Base-by-base conservation (phyloP, 1,140 invertebrate species). In the Pseudomyrmex sp. region DNA sequence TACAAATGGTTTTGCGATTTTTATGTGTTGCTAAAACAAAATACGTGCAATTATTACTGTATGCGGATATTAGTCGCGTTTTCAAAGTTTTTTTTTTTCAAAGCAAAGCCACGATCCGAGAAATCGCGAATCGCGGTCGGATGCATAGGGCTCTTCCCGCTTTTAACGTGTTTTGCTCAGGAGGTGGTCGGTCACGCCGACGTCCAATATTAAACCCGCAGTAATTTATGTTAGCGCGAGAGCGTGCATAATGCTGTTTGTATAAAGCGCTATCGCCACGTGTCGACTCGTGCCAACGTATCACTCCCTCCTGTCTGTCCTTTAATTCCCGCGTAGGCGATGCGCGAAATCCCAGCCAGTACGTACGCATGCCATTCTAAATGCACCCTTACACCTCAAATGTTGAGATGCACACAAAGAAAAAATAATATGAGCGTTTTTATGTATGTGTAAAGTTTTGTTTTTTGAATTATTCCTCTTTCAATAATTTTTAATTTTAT, bases 171-270 rank as follows among this genome's bases (percentile, higher is more conserved):
- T 91, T 92, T 91, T 89, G 82, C 89, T 77, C 83, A 86, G 90
- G 82, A 85, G 88, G 88, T 86, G 87, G 86, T 87, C 84, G 91
- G 54, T 84, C 87, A 88, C 84, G 75, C 44, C 79, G 83, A 84
- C 85, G 85, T 91, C 84, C 91, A 85, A 92, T 92, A 92, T 92
- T 92, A 92, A 92, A 92, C 89, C 90, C 88, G 82, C 85, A 87
- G 90, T 92, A 92, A 92, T 92, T 92, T 92, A 92, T 92, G 91
- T 92, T 90, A 89, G 91, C 88, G 89, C 90, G 87, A 88, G 87
- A 88, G 88, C 91, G 90, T 92, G 91, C 91, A 92, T 92, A 92
- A 92, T 92, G 88, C 89, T 92, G 91, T 92, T 92, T 92, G 91
- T 89, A 91, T 80, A 91, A 90, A 91, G 86, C 90, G 82, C 84